Conservation (phyloP, 1,140 invertebrate species). For the Gonatopus flavifemur region DNA sequence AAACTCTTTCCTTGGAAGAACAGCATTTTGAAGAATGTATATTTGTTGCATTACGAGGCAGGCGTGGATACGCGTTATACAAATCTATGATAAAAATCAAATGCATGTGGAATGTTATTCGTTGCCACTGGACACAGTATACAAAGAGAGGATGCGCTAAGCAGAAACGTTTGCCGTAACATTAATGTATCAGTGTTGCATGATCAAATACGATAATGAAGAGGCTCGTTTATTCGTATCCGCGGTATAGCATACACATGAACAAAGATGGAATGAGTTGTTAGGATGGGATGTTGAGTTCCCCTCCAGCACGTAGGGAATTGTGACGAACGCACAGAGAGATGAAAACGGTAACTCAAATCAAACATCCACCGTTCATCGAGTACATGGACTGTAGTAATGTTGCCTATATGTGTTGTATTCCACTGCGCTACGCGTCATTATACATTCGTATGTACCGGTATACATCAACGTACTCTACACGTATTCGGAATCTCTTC, state of each 20-base stretch:
- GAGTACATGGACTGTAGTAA: too few relatives aligned
- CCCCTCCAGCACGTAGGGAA: background rate
- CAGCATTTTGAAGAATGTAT: too few relatives aligned
- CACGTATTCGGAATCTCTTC: too few relatives aligned
- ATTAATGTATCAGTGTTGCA: conserved; percentile 15
- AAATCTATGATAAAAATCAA: background rate
- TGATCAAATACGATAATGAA: conserved; percentile 39
- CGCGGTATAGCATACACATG: background rate
- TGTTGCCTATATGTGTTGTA: too few relatives aligned
- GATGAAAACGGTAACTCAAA: conserved; percentile 9
- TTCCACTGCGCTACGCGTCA: too few relatives aligned
- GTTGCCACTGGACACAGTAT: too few relatives aligned
- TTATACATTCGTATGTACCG: too few relatives aligned
- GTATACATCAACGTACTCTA: too few relatives aligned
- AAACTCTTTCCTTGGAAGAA: background rate
- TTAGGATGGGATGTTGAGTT: background rate
- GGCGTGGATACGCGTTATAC: background rate
- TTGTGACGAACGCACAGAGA: background rate
- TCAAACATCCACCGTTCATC: too few relatives aligned
- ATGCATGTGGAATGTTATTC: too few relatives aligned
- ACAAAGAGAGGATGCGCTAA: background rate
- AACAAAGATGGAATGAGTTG: background rate
- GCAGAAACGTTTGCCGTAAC: conserved; percentile 16
- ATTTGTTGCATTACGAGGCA: background rate
- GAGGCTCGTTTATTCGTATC: conserved; percentile 25